A percentile compares a stretch with the other conserved stretches of the same genome.
phyloP scores from a whole-genome alignment of 2,888 invertebrate genomes.

The Trissolcus brochymenae region DNA sequence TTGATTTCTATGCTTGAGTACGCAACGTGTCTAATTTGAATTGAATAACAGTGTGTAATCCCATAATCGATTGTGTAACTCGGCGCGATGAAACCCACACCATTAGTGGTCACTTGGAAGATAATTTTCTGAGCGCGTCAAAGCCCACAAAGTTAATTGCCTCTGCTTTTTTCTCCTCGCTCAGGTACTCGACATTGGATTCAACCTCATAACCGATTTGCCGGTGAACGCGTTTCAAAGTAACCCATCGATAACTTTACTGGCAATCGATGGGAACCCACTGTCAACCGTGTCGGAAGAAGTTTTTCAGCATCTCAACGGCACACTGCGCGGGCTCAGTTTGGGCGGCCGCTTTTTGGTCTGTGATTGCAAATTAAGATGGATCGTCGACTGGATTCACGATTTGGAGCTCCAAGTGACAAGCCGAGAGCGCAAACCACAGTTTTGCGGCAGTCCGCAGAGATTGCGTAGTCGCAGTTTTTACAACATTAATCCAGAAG shows the following conservation, averaged over 20 bases:
- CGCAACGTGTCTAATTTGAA: too few species aligned
- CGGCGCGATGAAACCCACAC: too few species aligned
- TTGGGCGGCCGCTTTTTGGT: conserved; percentile 91
- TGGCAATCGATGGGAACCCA: conserved; percentile 95
- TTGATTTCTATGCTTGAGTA: too few species aligned
- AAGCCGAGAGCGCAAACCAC: conserved; percentile 92
- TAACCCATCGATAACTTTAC: conserved; percentile 89
- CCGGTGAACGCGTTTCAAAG: conserved; percentile 88
- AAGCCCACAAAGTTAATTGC: too few species aligned
- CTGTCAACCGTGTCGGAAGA: conserved; percentile 88
- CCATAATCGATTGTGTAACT: too few species aligned
- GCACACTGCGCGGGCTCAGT: conserved; percentile 89
- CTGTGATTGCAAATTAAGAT: conserved; percentile 91
- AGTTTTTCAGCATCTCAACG: conserved; percentile 87
- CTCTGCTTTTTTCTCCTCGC: too few species aligned
- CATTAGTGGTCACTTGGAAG: too few species aligned
- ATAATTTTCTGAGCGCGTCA: too few species aligned
- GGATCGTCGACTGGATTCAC: conserved; percentile 94
- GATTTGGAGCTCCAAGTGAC: conserved; percentile 93
- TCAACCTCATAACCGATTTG: conserved; percentile 89
- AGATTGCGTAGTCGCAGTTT: conserved; percentile 89
- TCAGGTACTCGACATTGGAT: conserved; percentile 92
- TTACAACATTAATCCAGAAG: conserved; percentile 90
- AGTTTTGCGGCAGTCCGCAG: conserved; percentile 92
- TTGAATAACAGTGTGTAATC: too few species aligned